Evolutionary conservation across 2,113 vertebrate species (phyloP), one percentile per base, ranked within the genome.

Genomic region (Gambusia holbrooki): DNA sequence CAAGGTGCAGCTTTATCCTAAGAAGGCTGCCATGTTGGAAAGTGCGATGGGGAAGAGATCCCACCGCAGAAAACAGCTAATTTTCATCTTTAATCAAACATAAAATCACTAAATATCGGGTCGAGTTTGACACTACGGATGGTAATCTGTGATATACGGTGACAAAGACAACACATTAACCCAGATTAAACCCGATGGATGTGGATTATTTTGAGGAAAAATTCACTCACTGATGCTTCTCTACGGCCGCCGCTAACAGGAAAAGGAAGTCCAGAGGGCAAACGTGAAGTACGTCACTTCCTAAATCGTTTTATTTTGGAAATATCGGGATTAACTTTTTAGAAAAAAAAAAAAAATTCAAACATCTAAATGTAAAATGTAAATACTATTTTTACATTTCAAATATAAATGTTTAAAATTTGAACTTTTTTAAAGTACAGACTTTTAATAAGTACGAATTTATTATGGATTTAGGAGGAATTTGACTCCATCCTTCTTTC

Each of bases 141-240:
- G 1, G 15, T n/a, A n/a, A 12, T 6, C 17, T 1, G 0, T 0
- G 1, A 29, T 28, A 4, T 28, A 12, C 1, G 0, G 0, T 0
- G 61, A 25, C n/a, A 78, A 68, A 80, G 63, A n/a, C 0, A 0
- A 1, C 0, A 1, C 19, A 69, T 35, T 3, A 1, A 1, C 0
- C 0, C 1, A 1, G 35, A 79, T 82, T 82, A 27, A 37, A 5
- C 1, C 5, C 10, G 95, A 95, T 95, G 93, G 77, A 67, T n/a
- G 30, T 33, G 40, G 95, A 95, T 95, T 92, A 13, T 62, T 74
- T 5, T 1, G 3, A 75, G 10, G 51, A 25, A 76, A 77, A 67
- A 1, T n/a, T 58, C 68, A 95, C 95, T 94, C 84, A 95, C 94
- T 93, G 88, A 70, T 90, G 92, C 88, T 93, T 88, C 51, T 92